Base-by-base conservation (phyloP, 2,113 vertebrate genomes). In the Talpa occidentalis region DNA sequence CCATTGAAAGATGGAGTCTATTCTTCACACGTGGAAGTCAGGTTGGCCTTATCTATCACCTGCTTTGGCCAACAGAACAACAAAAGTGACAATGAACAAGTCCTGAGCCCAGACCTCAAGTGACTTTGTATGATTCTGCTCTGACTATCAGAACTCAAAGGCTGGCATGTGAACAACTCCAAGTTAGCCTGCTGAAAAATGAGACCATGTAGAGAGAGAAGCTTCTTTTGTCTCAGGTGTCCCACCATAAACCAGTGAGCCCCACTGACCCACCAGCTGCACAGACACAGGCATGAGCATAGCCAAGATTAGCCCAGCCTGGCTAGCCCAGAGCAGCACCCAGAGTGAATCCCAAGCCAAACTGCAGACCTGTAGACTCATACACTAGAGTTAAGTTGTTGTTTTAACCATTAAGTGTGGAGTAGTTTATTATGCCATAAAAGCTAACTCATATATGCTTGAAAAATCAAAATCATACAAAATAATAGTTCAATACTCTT, bases 401-500 rank as follows among this genome's bases (percentile, higher is more conserved):
- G 64, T 47, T 70, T 93, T 76, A 89, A 93, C 6, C 26, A 56
- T 30, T 52, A 78, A 80, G 32, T 79, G 69, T n/a, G 17, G 64
- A 60, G 24, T 77, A 7, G 12, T 28, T 67, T 92, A 54, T 73
- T 30, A 56, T 30, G 35, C 28, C 92, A 24, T 35, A 89, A 94
- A 90, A 87, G 15, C 28, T 91, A 73, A 82, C 26, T 62, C 9
- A 59, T 76, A 70, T 0, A 47, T 62, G 35, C 40, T 67, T 5
- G 32, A 67, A 89, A 94, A 94, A 74, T 84, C 44, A 92, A 90
- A 78, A 79, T 91, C 52, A 83, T 44, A 37, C 72, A 87, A 91
- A 96, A 72, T 70, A 84, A 77, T 35, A 79, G 7, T 56, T 94
- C 37, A 86, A 56, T 30, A 85, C 17, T 74, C 22, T 22, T 87